These are phyloP conservation scores for Psittacula echo DNA, from an alignment of 2,797 vertebrate species.

Conservation along the genomic window DNA sequence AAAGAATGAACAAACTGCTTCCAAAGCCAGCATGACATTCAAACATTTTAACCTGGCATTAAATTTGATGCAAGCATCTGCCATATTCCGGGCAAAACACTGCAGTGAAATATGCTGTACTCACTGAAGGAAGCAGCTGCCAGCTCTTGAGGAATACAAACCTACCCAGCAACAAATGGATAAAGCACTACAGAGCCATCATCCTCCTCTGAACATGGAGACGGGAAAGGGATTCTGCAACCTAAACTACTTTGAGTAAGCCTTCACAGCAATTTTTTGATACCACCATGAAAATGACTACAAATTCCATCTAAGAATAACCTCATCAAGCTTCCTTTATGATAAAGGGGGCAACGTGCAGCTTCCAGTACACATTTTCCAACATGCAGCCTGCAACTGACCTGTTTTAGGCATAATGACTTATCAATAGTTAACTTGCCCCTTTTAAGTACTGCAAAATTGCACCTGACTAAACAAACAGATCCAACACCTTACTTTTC, in stretches of 20 bases:
- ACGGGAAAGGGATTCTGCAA: background rate
- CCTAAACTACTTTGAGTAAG: background rate
- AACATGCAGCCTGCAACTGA: background rate
- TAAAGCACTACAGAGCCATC: background rate
- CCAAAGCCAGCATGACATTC: background rate
- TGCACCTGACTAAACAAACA: background rate
- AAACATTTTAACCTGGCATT: constrained; percentile 38
- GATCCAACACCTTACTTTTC: background rate
- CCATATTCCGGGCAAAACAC: background rate
- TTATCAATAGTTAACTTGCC: background rate
- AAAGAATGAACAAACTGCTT: background rate
- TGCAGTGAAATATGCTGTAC: background rate
- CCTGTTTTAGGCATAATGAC: background rate
- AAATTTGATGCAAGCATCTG: constrained; percentile 16
- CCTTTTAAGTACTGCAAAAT: background rate
- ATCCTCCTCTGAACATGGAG: background rate
- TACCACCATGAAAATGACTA: background rate
- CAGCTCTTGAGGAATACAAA: background rate
- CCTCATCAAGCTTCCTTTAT: background rate
- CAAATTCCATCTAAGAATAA: background rate
- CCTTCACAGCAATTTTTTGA: background rate
- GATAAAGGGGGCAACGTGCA: background rate
- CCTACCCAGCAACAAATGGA: background rate
- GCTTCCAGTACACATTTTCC: background rate
- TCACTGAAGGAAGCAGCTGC: background rate